Conservation (phyloP, 2,888 invertebrate species). For the Barypeithes pellucidus region DNA sequence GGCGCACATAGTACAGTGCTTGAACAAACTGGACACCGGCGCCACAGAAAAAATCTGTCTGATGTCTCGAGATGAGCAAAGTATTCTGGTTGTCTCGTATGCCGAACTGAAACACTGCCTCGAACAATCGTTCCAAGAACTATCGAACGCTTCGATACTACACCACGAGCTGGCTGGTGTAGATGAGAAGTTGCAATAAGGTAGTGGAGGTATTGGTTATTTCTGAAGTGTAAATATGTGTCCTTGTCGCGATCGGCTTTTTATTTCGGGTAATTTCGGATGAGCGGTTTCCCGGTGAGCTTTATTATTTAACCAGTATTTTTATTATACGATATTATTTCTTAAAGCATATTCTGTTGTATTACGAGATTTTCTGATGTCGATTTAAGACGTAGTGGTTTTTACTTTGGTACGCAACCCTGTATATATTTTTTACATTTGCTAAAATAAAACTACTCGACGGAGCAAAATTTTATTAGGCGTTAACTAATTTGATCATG, state of each 20-base stretch:
- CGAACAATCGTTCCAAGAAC: conserved; percentile 92
- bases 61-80: conserved; percentile 97
- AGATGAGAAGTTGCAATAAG: conserved; percentile 58
- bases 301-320: too few species aligned
- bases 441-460: too few species aligned
- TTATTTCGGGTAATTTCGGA: not conserved
- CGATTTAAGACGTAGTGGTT: too few species aligned
- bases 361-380: too few species aligned
- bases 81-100: conserved; percentile 95
- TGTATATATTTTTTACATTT: too few species aligned
- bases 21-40: conserved; percentile 94
- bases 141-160: conserved; percentile 64
- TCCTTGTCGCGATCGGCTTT: not conserved
- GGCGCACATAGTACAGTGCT: conserved; percentile 93
- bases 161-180: conserved; percentile 51
- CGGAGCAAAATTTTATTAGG: too few species aligned
- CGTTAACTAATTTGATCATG: too few species aligned
- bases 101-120: conserved; percentile 96
- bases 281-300: not conserved
- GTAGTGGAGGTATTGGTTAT: conserved; percentile 9
- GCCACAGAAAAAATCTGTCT: conserved; percentile 90
- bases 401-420: too few species aligned
- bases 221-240: conserved; percentile 33
- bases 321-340: too few species aligned
- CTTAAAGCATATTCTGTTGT: too few species aligned